A percentile compares a stretch with the other conserved stretches of the same genome.
phyloP scores from a whole-genome alignment of 37 sponge, comb jelly and placozoan species.

The Diacarnus erythraeanus region DNA sequence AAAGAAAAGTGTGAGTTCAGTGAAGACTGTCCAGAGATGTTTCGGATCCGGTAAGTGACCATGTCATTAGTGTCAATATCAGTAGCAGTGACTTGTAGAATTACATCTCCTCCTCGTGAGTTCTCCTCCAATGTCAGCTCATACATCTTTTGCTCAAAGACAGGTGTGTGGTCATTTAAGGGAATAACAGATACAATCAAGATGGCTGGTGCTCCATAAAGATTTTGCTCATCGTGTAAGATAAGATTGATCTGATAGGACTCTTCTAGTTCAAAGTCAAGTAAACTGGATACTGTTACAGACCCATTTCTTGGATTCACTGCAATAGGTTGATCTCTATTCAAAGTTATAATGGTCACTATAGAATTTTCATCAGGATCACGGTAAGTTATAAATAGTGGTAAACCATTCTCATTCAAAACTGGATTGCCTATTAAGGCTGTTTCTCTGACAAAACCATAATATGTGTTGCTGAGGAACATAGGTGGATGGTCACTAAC shows the following conservation, averaged over 20 bases:
- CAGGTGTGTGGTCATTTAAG: conserved; percentile 53
- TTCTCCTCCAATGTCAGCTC: conserved; percentile 34
- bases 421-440: conserved; percentile 37
- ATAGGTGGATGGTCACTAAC: conserved; percentile 65
- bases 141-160: conserved; percentile 26
- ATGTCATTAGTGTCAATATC: conserved; percentile 30
- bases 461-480: conserved; percentile 25
- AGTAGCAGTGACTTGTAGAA: conserved; percentile 22
- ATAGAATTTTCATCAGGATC: conserved; percentile 52
- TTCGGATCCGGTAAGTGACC: conserved; percentile 11
- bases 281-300: conserved; percentile 44
- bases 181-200: conserved; percentile 26
- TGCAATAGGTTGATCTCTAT: conserved; percentile 1
- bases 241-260: conserved; percentile 8
- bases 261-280: conserved; percentile 15
- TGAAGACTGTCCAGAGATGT: not conserved
- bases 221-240: conserved; percentile 12
- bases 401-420: not conserved
- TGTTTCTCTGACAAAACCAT: conserved; percentile 38
- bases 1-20: conserved; percentile 37
- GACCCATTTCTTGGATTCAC: conserved; percentile 52
- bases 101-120: conserved; percentile 23
- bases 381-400: conserved; percentile 9
- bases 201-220: conserved; percentile 21
- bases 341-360: conserved; percentile 28